Percentiles rank a stretch among this genome's conserved stretches.
Conservation (phyloP, 2,113 vertebrate genomes). For the Alosa alosa region DNA sequence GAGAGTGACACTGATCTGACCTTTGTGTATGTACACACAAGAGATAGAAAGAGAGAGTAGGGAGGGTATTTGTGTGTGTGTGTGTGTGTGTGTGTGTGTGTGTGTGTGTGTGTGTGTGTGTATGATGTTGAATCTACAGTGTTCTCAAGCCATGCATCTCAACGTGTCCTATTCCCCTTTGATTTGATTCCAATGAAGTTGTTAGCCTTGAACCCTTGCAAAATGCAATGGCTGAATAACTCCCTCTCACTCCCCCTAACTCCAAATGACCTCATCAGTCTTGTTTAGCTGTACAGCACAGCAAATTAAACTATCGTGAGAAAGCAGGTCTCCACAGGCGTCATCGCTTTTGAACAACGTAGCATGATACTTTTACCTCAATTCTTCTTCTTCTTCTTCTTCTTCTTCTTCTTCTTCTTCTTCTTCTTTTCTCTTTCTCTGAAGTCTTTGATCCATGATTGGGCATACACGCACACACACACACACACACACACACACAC, state of each 20-base stretch:
- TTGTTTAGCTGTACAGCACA: neutral
- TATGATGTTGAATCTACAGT: neutral
- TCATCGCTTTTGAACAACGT: neutral
- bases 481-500: neutral
- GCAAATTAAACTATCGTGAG: neutral
- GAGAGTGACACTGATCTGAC: neutral
- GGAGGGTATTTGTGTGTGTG: neutral
- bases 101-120: conserved; percentile 9
- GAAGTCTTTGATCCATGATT: neutral
- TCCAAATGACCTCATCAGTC: neutral
- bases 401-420: neutral
- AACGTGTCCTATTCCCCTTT: neutral
- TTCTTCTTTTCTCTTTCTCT: neutral
- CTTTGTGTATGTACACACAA: neutral
- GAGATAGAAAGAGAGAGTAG: neutral
- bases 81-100: conserved; percentile 22
- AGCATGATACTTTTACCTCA: neutral
- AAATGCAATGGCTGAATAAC: neutral
- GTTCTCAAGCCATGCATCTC: neutral
- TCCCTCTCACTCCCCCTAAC: neutral
- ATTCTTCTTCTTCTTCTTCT: neutral
- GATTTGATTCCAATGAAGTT: neutral
- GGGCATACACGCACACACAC: neutral
- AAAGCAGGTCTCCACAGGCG: neutral
- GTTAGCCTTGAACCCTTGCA: neutral